These are phyloP conservation scores for Caenorhabditis afra DNA, from an alignment of 2,888 invertebrate species.

Conservation along the genomic window DNA sequence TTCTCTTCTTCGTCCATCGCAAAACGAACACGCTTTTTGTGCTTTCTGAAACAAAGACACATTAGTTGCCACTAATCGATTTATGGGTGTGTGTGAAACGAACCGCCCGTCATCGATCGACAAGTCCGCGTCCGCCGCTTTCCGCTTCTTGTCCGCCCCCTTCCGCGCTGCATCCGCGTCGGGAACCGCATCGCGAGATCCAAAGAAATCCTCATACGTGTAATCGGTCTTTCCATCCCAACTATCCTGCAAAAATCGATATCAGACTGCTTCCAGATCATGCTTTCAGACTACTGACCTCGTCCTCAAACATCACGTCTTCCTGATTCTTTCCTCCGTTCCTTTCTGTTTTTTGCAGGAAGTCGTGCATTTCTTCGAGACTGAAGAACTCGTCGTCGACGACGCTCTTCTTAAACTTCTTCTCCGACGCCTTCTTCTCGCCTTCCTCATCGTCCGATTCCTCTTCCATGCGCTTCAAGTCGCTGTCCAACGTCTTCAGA, in stretches of 20 bases:
- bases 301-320: conserved; percentile 59
- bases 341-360: conserved; percentile 60
- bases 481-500: conserved; percentile 59
- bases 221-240: conserved; percentile 65
- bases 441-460: conserved; percentile 31
- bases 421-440: conserved; percentile 21
- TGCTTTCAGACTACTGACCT: conserved; percentile 10
- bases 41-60: conserved; percentile 20
- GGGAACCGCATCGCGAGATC: conserved; percentile 51
- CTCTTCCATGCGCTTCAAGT: conserved; percentile 54
- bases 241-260: conserved; percentile 47
- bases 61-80: conserved; percentile 6
- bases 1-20: conserved; percentile 56
- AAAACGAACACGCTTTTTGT: conserved; percentile 63
- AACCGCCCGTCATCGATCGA: conserved; percentile 30
- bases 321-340: conserved; percentile 48
- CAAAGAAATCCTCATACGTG: conserved; percentile 71
- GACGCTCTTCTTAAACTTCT: conserved; percentile 57
- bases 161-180: conserved; percentile 20
- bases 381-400: conserved; percentile 71
- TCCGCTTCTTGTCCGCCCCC: conserved; percentile 48
- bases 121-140: conserved; percentile 39
- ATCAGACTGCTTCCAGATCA: too few species aligned
- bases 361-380: conserved; percentile 68
- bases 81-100: conserved; percentile 9